Evolutionary conservation across 1,140 invertebrate genomes (phyloP).

Genomic region (Pogonognathellus flavescens): DNA sequence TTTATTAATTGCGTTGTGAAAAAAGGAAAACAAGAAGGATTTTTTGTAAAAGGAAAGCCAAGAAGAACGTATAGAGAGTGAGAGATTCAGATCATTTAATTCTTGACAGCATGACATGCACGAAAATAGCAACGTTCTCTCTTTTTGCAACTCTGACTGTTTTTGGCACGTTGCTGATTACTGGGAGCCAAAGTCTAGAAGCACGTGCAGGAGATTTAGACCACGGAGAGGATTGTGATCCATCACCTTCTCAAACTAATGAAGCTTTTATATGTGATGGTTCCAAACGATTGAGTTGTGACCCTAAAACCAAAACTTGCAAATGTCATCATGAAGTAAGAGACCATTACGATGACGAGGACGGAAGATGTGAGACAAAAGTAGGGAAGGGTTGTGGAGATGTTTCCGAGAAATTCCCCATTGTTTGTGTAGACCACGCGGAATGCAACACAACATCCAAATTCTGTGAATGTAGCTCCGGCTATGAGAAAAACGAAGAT

Average conservation of each 20-base stretch:
- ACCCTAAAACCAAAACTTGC: slow-evolving; percentile 11
- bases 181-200: background rate
- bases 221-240: slow-evolving; percentile 12
- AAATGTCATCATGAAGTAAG: slow-evolving; percentile 54
- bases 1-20: no score
- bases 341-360: slow-evolving; percentile 35
- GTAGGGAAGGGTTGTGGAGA: slow-evolving; percentile 41
- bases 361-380: slow-evolving; percentile 52
- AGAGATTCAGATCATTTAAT: background rate
- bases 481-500: slow-evolving; percentile 35
- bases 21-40: no score
- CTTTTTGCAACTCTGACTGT: slow-evolving; percentile 12
- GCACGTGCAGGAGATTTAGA: slow-evolving; percentile 3
- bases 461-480: slow-evolving; percentile 44
- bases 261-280: slow-evolving; percentile 36
- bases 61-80: no score
- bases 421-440: slow-evolving; percentile 48
- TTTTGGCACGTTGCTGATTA: slow-evolving; percentile 2
- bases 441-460: slow-evolving; percentile 34
- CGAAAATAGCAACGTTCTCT: slow-evolving; percentile 16
- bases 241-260: slow-evolving; percentile 24
- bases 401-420: slow-evolving; percentile 44
- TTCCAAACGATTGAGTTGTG: slow-evolving; percentile 51
- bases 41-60: no score
- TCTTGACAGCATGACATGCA: slow-evolving; percentile 19